Base-by-base conservation (phyloP, 2,888 invertebrate species). In the Oligia fasciuncula region DNA sequence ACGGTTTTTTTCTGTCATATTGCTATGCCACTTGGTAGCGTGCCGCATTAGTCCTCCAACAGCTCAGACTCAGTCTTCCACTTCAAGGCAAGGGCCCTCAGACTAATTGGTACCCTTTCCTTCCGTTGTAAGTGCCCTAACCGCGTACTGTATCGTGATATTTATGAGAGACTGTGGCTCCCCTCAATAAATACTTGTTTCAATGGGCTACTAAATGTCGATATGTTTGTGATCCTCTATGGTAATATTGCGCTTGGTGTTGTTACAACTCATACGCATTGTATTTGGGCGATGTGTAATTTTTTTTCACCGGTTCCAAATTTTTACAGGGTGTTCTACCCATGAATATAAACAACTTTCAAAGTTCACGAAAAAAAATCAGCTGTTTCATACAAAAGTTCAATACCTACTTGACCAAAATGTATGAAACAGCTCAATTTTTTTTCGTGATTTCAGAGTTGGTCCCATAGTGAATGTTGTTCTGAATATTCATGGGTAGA, bases 101-200 rank as follows among this genome's bases (percentile, higher is more conserved):
- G 40, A n/a, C 74, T 87, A 79, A 87, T 85, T 87, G 83, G 78
- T 78, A 57, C 76, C 72, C 71, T 75, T 76, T 73, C 49, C 71
- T 76, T 54, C 54, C 13, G 54, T 80, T 77, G 35, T n/a, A 66
- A 82, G 79, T 57, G 51, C 76, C 46, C 63, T 49, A 65, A 73
- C 29, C n/a, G 49, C 43, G 63, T 74, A 66, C 46, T 68, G 43
- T 49, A 43, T 54, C 35, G 40, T 71, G 74, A 80, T 66, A 78
- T 84, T 78, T 71, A 60, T 81, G 43, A 57, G 17, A 54, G 73
- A 73, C 29, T 65, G 62, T 49, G 8, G 43, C 51, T 70, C 73
- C 70, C 69, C 69, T 66, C 9, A 46, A 13, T 9, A 29, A 80
- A 65, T 35, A n/a, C 23, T 40, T 19, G 14, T 70, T 69, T 85